Evolutionary conservation across 2,888 invertebrate species (phyloP).

Genomic region (Masnerella sp.): DNA sequence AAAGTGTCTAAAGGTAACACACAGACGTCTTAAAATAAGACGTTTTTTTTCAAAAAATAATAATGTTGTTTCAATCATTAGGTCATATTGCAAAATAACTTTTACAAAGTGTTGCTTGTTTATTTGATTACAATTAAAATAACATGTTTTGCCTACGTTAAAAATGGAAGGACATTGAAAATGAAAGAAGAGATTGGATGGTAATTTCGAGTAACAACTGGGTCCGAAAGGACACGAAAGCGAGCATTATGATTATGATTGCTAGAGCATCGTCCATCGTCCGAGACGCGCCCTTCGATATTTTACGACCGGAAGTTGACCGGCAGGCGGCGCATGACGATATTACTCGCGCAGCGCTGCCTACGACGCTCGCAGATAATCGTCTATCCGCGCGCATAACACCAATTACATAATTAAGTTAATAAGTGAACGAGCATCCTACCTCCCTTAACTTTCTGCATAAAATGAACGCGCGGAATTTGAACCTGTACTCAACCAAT

Average conservation of each 20-base stretch:
- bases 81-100: too few species aligned
- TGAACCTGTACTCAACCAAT: slow-evolving; percentile 50
- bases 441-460: slow-evolving; percentile 37
- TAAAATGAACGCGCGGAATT: slow-evolving; percentile 46
- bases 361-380: slow-evolving; percentile 41
- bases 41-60: too few species aligned
- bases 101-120: too few species aligned
- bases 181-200: slow-evolving; percentile 17
- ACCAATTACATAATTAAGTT: slow-evolving; percentile 66
- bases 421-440: slow-evolving; percentile 63
- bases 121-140: too few species aligned
- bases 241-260: slow-evolving; percentile 35
- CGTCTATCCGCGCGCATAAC: slow-evolving; percentile 57
- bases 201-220: slow-evolving; percentile 16
- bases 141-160: too few species aligned
- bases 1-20: too few species aligned
- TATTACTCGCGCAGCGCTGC: slow-evolving; percentile 50
- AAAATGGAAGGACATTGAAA: neutral
- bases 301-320: slow-evolving; percentile 72
- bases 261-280: slow-evolving; percentile 35
- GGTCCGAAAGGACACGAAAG: slow-evolving; percentile 23
- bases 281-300: slow-evolving; percentile 68
- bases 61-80: too few species aligned
- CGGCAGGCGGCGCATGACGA: slow-evolving; percentile 62
- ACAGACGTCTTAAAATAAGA: too few species aligned